Evolutionary conservation across 1,140 invertebrate species (phyloP).

Genomic region (Drosophila seguyi): DNA sequence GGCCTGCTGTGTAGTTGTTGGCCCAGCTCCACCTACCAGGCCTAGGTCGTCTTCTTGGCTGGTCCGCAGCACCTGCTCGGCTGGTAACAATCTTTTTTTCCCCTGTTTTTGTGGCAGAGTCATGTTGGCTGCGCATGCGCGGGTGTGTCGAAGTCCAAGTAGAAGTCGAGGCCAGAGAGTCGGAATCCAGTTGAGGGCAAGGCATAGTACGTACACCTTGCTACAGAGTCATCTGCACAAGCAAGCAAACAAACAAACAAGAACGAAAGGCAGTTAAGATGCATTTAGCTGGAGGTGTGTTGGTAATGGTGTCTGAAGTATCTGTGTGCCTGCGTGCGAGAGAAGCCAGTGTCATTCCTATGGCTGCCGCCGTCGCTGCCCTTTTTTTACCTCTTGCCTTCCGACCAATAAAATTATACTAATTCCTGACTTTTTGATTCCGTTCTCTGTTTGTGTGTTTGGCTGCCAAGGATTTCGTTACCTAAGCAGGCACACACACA

Average conservation of each 20-base stretch:
- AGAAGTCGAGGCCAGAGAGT: conserved; percentile 2
- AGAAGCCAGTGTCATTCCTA: conserved; percentile 72
- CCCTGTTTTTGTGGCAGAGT: conserved; percentile 46
- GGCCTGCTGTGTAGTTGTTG: conserved; percentile 3
- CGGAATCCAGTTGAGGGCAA: conserved; percentile 9
- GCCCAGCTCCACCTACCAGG: conserved; percentile 67
- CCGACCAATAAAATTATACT: conserved; percentile 84
- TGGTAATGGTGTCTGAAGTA: conserved; percentile 45
- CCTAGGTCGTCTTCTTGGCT: conserved; percentile 66
- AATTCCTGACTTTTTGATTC: conserved; percentile 83
- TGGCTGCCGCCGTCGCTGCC: conserved; percentile 54
- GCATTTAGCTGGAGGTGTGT: conserved; percentile 56
- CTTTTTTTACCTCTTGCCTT: conserved; percentile 64
- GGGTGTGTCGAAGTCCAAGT: conserved; percentile 58
- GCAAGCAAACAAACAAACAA: conserved; percentile 40
- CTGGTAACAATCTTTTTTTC: conserved; percentile 34
- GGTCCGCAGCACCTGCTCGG: conserved; percentile 64
- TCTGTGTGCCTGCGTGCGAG: conserved; percentile 54
- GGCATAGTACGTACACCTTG: conserved; percentile 18
- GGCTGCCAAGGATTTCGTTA: conserved; percentile 75
- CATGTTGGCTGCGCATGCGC: conserved; percentile 70
- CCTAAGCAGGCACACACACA: conserved; percentile 72
- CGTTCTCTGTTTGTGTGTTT: conserved; percentile 71
- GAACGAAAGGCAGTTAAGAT: conserved; percentile 69
- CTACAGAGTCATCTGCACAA: conserved; percentile 73